Base-by-base conservation (phyloP, 2,113 vertebrate genomes). In the Brachypodius melanocephalos region DNA sequence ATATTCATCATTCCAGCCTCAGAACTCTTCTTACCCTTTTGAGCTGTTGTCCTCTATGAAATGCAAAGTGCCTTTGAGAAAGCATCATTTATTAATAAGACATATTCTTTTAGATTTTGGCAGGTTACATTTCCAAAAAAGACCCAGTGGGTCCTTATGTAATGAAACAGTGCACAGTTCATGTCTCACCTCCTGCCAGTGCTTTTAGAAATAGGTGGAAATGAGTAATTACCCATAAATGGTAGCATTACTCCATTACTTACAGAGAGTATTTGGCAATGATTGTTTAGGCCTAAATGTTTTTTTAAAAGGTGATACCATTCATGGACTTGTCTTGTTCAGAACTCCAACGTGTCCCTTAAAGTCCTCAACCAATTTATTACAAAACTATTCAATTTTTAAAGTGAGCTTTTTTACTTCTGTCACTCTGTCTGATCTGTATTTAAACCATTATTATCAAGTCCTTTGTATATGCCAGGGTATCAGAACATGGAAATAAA, bases 1-100 rank as follows among this genome's bases (percentile, higher is more conserved):
- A 34, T 38, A 45, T 81, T 81, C 76, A 94, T 76, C 74, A 61
- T 14, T 81, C 32, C 77, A 55, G 79, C 93, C 91, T 85, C n/a
- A 75, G 49, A 88, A 54, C 40, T 91, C 67, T 55, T 88, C 85
- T 62, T 62, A 36, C 48, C 51, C 57, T 92, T 94, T 86, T 1
- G 45, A 75, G 48, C 80, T 91, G 36, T 61, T 96, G 38, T 85
- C 81, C 43, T 74, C 48, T 93, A 29, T 91, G 83, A 92, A 95
- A 96, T 62, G 68, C 67, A 88, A 88, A 93, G 67, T 58, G 61
- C 73, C 74, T 96, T 97, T 95, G 80, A 95, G 92, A 96, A 96
- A 93, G 19, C 87, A 68, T 93, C 52, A 95, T 74, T 96, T 95
- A 86, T 80, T 91, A 93, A 89, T 95, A 75, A 85, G 84, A 93